Evolutionary conservation across 2,888 invertebrate genomes (phyloP), one percentile per base, ranked within the genome.

Genomic region (Tromatobia lineatoria): DNA sequence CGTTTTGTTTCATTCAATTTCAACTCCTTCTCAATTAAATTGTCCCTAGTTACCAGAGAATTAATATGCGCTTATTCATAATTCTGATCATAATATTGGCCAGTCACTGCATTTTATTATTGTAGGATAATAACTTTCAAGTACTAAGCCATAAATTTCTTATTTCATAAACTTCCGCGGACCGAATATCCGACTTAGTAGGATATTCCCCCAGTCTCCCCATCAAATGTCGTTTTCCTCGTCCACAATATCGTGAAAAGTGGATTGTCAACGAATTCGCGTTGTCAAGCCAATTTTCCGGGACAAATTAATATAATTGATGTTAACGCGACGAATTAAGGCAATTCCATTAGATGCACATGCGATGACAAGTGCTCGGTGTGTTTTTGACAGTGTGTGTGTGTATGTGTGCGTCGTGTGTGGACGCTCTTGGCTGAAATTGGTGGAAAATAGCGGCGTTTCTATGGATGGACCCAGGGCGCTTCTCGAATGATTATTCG

Each of bases 401-500:
- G 34, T 66, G 45, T 7, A 7, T 66, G 34, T 25, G 34, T 74
- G 50, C n/a, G 2, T 7, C 15, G 47, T 29, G 47, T n/a, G n/a
- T n/a, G n/a, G 15, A 2, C 13, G 15, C n/a, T 29, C 25, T 20
- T 1, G 2, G 10, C 42, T 25, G 15, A 29, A 15, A 15, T 25
- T 25, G 25, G 59, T n/a, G 34, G 15, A 61, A 34, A 61, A 34
- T 34, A 6, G 7, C 20, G 29, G 15, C 23, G 38, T n/a, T n/a
- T 11, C 70, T 18, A 34, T 18, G 47, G 61, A 57, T 66, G 79
- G 73, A 71, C 78, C 71, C 25, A 71, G 52, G 64, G 79, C 54
- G 38, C 42, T 78, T 47, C 59, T 54, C 78, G 82, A 74, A 78
- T 70, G 67, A 82, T 79, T 79, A 82, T 82, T 82, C 82, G 78